phyloP scores from a whole-genome alignment of 2,113 vertebrate species.

The Etia nguti region DNA sequence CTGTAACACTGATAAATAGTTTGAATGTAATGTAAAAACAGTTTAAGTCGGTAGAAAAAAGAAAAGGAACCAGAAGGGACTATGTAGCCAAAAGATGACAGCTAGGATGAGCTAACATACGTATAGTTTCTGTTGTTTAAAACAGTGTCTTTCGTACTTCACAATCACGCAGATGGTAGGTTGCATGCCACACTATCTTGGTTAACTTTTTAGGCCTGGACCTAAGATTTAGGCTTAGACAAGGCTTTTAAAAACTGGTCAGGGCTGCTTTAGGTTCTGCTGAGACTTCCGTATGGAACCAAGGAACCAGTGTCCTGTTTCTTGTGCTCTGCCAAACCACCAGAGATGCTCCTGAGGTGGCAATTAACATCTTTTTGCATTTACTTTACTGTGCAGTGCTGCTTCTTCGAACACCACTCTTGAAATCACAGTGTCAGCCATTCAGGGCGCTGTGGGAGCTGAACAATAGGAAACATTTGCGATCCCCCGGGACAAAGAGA shows the following conservation, averaged over 20 bases:
- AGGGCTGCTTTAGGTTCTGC: not conserved
- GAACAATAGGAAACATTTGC: slow-evolving; percentile 30
- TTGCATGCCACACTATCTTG: fast-evolving
- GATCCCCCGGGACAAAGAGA: slow-evolving; percentile 19
- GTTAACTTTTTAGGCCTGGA: not conserved
- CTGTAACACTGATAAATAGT: not conserved
- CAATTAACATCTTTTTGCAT: not conserved
- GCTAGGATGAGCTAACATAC: not conserved
- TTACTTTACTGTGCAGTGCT: not conserved
- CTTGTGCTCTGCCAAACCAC: not conserved
- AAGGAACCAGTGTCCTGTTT: not conserved
- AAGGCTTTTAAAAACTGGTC: not conserved
- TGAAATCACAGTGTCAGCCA: slow-evolving; percentile 17
- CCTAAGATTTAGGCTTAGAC: not conserved
- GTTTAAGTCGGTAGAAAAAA: not conserved
- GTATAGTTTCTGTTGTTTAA: not conserved
- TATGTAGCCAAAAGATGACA: not conserved
- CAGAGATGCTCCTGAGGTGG: not conserved
- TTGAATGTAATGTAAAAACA: not conserved
- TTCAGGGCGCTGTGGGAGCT: not conserved
- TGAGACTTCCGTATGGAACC: fast-evolving
- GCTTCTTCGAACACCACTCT: not conserved
- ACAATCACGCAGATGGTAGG: not conserved
- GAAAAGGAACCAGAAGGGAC: not conserved
- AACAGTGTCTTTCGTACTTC: fast-evolving